These are phyloP conservation scores for Nesogale talazaci DNA, from an alignment of 2,113 vertebrate species.

Conservation along the genomic window DNA sequence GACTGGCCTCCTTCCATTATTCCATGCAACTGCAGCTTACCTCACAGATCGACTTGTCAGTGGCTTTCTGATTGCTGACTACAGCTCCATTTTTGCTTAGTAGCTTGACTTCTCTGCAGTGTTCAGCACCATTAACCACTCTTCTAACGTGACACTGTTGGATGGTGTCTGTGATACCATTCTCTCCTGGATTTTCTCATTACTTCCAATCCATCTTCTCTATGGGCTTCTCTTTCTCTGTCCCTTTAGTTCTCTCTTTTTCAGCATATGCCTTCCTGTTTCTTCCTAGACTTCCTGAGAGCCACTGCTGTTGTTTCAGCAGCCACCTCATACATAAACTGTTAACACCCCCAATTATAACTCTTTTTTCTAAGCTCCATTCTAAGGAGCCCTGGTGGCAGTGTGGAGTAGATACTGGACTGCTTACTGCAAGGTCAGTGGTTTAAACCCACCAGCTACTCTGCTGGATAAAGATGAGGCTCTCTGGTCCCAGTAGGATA, in stretches of 20 bases:
- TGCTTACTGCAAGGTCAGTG: no score
- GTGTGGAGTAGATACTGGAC: no score
- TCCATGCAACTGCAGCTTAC: background rate
- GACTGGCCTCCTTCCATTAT: background rate
- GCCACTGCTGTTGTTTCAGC: background rate
- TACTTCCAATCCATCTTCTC: background rate
- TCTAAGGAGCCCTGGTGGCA: no score
- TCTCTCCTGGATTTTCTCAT: constrained; percentile 22
- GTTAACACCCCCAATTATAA: no score
- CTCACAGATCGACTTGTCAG: background rate
- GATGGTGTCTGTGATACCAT: background rate
- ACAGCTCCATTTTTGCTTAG: constrained; percentile 2
- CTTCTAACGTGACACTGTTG: background rate
- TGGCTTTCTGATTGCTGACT: constrained; percentile 34
- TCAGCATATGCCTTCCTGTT: background rate
- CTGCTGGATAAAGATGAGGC: no score
- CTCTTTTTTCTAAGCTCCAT: no score
- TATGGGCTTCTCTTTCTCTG: constrained; percentile 26
- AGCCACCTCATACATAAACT: no score
- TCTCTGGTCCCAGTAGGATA: no score
- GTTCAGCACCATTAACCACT: background rate
- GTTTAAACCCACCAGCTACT: no score
- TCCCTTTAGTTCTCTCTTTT: background rate
- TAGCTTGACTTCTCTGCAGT: constrained; percentile 18
- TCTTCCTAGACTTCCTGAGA: background rate